Evolutionary conservation across 1,140 invertebrate species (phyloP).

Genomic region (Nephila pilipes): DNA sequence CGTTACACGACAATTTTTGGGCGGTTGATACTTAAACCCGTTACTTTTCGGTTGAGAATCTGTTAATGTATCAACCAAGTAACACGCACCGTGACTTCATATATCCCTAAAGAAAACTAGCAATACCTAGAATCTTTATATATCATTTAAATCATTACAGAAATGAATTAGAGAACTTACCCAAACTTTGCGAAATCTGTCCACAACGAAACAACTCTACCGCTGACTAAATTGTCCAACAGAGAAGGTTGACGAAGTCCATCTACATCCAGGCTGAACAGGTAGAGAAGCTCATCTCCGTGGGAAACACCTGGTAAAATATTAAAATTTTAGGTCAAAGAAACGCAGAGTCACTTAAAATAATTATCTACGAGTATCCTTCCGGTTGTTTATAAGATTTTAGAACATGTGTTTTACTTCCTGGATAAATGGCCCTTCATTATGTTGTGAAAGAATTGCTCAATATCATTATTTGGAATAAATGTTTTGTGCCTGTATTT

Average conservation of each 20-base stretch:
- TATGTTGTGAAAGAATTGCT: neutral
- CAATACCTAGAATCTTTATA: no score
- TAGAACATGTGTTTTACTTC: neutral
- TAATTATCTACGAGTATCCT: neutral
- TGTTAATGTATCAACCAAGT: no score
- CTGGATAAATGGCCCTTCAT: neutral
- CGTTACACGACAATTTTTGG: no score
- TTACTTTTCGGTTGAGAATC: no score
- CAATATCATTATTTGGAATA: no score
- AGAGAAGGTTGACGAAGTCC: constrained; percentile 54
- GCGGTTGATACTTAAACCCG: no score
- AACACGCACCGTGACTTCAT: no score
- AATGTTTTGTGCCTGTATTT: no score
- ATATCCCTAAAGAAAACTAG: no score
- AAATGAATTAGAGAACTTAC: constrained; percentile 4
- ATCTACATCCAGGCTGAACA: constrained; percentile 79
- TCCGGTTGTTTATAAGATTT: neutral
- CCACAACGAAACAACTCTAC: constrained; percentile 77
- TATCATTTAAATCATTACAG: no score
- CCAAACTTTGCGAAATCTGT: constrained; percentile 78
- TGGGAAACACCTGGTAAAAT: constrained; percentile 80
- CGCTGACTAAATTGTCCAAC: constrained; percentile 74
- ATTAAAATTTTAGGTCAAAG: neutral
- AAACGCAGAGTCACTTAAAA: neutral
- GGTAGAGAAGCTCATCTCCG: constrained; percentile 81